Percentiles rank a stretch among this genome's conserved stretches.
phyloP scores from a whole-genome alignment of 1,140 invertebrate species.

The Euwallacea similis region DNA sequence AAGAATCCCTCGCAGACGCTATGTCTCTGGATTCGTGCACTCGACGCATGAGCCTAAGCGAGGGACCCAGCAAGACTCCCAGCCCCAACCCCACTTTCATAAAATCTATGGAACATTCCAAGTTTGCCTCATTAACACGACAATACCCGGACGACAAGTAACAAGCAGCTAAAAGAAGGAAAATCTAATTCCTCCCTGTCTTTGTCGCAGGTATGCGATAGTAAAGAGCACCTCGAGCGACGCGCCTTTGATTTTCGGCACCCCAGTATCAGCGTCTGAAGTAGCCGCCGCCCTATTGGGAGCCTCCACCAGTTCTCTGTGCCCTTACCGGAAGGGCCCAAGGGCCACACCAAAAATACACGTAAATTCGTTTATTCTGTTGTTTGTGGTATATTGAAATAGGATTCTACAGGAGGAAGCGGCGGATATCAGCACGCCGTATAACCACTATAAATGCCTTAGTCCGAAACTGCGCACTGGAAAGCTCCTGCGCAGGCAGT shows the following conservation, averaged over 20 bases:
- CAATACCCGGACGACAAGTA: constrained; percentile 34
- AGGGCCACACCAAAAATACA: constrained; percentile 24
- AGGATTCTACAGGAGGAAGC: constrained; percentile 43
- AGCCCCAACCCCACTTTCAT: constrained; percentile 51
- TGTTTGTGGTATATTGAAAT: no score
- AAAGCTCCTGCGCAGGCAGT: constrained; percentile 67
- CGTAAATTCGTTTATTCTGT: neutral
- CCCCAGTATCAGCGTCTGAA: constrained; percentile 59
- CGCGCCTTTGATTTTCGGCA: constrained; percentile 50
- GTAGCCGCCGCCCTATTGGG: constrained; percentile 59
- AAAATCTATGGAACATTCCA: constrained; percentile 52
- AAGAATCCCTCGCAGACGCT: constrained; percentile 40
- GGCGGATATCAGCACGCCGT: constrained; percentile 70
- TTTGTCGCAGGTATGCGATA: constrained; percentile 40
- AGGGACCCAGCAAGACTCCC: constrained; percentile 42
- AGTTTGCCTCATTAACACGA: constrained; percentile 47
- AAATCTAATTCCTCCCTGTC: neutral
- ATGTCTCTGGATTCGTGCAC: constrained; percentile 37
- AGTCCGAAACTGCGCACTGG: constrained; percentile 65
- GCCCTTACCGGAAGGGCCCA: constrained; percentile 47
- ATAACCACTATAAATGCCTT: constrained; percentile 68
- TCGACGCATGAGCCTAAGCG: constrained; percentile 35
- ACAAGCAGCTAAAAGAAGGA: neutral
- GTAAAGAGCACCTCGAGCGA: constrained; percentile 57
- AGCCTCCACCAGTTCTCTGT: constrained; percentile 58